Base-by-base conservation (phyloP, 1,140 invertebrate species). In the Bombus balteatus region DNA sequence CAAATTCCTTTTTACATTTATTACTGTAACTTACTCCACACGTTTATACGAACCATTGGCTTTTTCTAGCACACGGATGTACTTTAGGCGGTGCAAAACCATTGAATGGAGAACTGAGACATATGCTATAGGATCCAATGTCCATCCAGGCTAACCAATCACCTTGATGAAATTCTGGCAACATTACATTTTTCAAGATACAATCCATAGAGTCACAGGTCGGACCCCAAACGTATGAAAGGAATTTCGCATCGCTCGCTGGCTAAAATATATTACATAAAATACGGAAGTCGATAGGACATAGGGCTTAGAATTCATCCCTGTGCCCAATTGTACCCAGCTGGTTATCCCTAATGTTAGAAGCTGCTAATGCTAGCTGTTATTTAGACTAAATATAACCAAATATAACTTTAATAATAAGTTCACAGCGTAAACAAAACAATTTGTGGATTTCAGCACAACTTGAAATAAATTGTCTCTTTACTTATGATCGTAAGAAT, bases 141-240 rank as follows among this genome's bases (percentile, higher is more conserved):
- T 96, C 93, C 8, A 93, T 90, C 94, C 96, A 97, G 81, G 96
- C 93, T 34, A 97, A 87, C 96, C 96, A 97, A 78, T 96, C 96
- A 15, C 96, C 96, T 41, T 96, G 93, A 3, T 95, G 83, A 86
- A 96, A 91, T 91, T 95, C 94, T 12, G 96, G 96, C 77, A 97
- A 92, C 34, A 92, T 87, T 43, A 92, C 92, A 10, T 96, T 91
- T 88, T 96, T 94, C 37, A 95, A 85, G 59, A 97, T 95, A 70
- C 95, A 95, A 89, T 97, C 97, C 39, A 96, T 90, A 25, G 96
- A 96, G 91, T 97, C 97, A 89, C 96, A 97, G 3, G 97, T 97
- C 62, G 97, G 97, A 22, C 97, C 97, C 96, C 97, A 97, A 62
- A 97, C 90, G 47, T 92, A 94, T 43, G 94, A 95, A 15, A 81